These are phyloP conservation scores for Phalanger gymnotis DNA, from an alignment of 2,797 vertebrate species.

Conservation along the genomic window DNA sequence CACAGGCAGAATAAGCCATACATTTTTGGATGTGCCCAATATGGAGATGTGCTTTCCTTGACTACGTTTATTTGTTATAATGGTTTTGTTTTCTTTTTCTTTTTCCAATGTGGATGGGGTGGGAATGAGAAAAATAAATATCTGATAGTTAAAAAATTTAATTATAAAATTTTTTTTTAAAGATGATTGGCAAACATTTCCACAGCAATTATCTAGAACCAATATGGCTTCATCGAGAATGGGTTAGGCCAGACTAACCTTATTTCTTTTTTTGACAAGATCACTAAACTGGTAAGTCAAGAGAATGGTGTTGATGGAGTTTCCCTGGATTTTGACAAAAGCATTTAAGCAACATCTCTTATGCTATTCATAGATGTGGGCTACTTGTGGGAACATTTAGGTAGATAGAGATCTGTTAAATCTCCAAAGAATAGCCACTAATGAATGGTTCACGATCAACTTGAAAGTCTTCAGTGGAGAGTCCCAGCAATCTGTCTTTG, in stretches of 20 bases:
- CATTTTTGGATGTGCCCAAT: no score
- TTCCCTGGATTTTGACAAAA: not conserved
- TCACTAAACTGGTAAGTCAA: not conserved
- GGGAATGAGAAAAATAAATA: no score
- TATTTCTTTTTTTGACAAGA: not conserved
- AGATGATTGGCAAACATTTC: not conserved
- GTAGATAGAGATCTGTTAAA: not conserved
- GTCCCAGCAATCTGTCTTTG: not conserved
- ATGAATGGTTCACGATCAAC: not conserved
- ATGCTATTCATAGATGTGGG: not conserved
- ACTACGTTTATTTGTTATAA: no score
- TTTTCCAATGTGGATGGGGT: no score
- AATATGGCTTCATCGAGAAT: no score
- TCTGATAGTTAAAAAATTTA: no score
- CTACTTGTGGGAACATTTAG: not conserved
- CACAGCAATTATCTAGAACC: no score
- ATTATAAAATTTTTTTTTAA: no score
- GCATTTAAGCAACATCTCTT: not conserved
- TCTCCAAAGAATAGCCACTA: not conserved
- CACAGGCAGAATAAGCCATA: no score
- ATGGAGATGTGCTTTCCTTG: no score
- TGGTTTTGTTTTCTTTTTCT: no score
- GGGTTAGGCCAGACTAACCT: not conserved
- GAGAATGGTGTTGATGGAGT: no score
- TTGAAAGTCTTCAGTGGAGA: not conserved